These are phyloP conservation scores for Biston betularia DNA, from an alignment of 2,888 invertebrate genomes.

Conservation along the genomic window DNA sequence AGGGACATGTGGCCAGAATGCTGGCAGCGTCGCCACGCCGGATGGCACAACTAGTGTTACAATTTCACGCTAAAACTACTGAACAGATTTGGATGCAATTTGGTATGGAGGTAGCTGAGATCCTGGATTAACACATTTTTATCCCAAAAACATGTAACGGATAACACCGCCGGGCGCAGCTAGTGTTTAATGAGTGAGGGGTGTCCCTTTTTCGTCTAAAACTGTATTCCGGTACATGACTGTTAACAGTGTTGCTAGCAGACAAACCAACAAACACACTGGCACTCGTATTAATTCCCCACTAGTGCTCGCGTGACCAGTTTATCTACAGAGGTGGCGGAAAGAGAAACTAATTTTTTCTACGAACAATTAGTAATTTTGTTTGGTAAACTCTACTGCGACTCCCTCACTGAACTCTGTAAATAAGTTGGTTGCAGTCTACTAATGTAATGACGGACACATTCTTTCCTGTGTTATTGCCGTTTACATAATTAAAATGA, in stretches of 20 bases:
- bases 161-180: too few relatives aligned
- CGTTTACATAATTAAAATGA: conserved; percentile 31
- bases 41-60: too few relatives aligned
- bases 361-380: neutral
- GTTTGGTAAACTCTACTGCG: neutral
- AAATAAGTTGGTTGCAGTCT: neutral
- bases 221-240: conserved; percentile 11
- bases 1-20: too few relatives aligned
- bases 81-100: too few relatives aligned
- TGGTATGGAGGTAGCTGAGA: too few relatives aligned
- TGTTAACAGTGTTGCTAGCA: conserved; percentile 20
- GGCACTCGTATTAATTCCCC: conserved; percentile 18
- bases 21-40: too few relatives aligned
- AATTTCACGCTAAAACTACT: too few relatives aligned
- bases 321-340: neutral
- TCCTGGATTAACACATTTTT: too few relatives aligned
- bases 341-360: neutral
- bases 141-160: neutral
- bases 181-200: neutral
- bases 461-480: conserved; percentile 24
- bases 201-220: neutral
- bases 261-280: conserved; percentile 15
- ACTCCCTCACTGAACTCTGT: neutral
- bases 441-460: conserved; percentile 15
- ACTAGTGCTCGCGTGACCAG: neutral